phyloP scores from a whole-genome alignment of 2,888 invertebrate species.

The Pyrgus malvae region DNA sequence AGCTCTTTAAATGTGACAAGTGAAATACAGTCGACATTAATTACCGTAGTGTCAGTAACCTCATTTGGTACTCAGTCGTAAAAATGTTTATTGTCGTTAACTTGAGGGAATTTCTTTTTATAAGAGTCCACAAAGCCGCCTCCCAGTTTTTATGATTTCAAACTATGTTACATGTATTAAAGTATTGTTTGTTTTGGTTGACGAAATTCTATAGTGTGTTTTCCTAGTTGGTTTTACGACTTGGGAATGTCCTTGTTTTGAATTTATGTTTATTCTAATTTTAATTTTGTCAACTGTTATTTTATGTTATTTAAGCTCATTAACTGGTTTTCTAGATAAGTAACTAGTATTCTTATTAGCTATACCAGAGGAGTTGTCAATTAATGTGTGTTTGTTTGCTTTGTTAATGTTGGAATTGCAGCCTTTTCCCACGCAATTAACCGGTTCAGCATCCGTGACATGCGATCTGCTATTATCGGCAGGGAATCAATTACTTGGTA shows the following conservation, averaged over 20 bases:
- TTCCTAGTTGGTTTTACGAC: constrained; percentile 10
- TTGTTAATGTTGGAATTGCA: neutral
- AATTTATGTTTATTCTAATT: constrained; percentile 1
- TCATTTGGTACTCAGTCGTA: constrained; percentile 50
- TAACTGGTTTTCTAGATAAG: too few species aligned
- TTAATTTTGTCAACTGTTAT: constrained; percentile 1
- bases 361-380: neutral
- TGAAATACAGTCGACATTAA: constrained; percentile 23
- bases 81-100: constrained; percentile 62
- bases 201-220: constrained; percentile 5
- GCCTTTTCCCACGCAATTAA: constrained; percentile 8
- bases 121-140: constrained; percentile 47
- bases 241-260: neutral
- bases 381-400: neutral
- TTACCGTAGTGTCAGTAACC: constrained; percentile 41
- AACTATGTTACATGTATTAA: constrained; percentile 37
- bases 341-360: too few species aligned
- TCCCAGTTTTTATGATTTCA: constrained; percentile 45
- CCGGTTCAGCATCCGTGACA: constrained; percentile 6
- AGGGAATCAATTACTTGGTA: constrained; percentile 11
- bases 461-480: constrained; percentile 7
- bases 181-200: constrained; percentile 34
- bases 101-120: constrained; percentile 56
- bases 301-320: too few species aligned
- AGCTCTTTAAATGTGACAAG: constrained; percentile 16